These are phyloP conservation scores for Thomomys bottae DNA, from an alignment of 2,113 vertebrate genomes.

Conservation along the genomic window DNA sequence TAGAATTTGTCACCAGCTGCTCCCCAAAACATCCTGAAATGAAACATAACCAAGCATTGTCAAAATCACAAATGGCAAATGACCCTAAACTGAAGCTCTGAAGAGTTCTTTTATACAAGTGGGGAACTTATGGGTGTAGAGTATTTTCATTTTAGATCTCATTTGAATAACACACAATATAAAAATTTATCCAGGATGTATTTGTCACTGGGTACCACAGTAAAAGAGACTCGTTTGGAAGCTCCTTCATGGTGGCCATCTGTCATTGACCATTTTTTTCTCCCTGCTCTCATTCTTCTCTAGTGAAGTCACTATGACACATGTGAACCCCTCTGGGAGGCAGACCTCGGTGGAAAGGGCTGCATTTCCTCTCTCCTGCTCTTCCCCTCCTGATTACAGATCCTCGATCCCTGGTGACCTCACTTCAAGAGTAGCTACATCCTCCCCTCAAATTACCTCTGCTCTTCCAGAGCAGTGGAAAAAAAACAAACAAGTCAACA, in stretches of 20 bases:
- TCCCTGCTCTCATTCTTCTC: neutral
- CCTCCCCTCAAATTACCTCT: neutral
- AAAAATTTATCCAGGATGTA: neutral
- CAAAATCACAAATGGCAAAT: slow-evolving; percentile 30
- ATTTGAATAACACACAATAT: neutral
- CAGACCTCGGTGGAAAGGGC: neutral
- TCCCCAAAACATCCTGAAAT: slow-evolving; percentile 25
- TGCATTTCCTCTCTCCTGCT: neutral
- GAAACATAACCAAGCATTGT: slow-evolving; percentile 33
- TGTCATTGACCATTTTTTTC: neutral
- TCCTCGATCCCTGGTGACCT: neutral
- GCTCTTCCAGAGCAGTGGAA: neutral
- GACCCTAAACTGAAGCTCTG: neutral
- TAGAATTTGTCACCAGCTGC: slow-evolving; percentile 42
- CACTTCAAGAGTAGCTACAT: neutral
- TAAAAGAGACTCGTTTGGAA: neutral
- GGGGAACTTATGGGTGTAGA: slow-evolving; percentile 34
- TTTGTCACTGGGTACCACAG: neutral
- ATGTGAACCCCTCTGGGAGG: neutral
- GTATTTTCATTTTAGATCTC: neutral
- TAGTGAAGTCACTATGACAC: neutral
- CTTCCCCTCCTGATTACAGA: neutral
- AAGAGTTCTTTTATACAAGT: neutral
- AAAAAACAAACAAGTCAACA: neutral
- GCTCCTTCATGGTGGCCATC: neutral